Percentiles rank a stretch among this genome's conserved stretches.
Evolutionary conservation across 2,113 vertebrate genomes (phyloP).

Genomic region (Platanista minor): DNA sequence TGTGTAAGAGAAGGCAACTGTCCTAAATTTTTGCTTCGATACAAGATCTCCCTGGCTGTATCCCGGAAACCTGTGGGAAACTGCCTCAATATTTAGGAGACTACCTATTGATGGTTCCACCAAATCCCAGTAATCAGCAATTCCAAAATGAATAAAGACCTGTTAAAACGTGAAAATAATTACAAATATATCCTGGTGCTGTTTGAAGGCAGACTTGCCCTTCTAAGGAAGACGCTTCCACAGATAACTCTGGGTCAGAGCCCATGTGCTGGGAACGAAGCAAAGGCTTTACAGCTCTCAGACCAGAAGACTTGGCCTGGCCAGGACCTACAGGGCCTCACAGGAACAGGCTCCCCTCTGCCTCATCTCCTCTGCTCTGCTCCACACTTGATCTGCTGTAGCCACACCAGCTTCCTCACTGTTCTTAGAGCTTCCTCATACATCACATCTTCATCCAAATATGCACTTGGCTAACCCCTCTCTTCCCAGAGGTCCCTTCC

Average conservation of each 20-base stretch:
- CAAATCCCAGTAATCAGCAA: neutral
- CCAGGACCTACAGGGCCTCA: neutral
- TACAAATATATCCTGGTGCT: neutral
- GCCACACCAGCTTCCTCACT: neutral
- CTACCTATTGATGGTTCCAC: neutral
- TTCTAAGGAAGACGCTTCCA: neutral
- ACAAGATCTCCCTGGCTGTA: neutral
- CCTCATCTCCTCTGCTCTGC: neutral
- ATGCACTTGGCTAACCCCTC: neutral
- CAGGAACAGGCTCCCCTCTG: neutral
- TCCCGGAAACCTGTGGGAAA: neutral
- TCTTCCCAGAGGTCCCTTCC: neutral
- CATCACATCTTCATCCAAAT: neutral
- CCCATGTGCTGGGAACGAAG: neutral
- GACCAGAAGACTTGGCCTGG: neutral
- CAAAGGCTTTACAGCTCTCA: neutral
- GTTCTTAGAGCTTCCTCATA: neutral
- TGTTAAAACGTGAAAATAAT: neutral
- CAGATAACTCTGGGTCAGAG: neutral
- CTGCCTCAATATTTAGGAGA: neutral
- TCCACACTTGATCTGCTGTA: neutral
- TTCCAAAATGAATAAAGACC: neutral
- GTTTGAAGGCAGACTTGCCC: neutral
- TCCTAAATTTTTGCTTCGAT: neutral
- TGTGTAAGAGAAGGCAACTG: neutral